Base-by-base conservation (phyloP, 2,888 invertebrate genomes). In the Selenia dentaria region DNA sequence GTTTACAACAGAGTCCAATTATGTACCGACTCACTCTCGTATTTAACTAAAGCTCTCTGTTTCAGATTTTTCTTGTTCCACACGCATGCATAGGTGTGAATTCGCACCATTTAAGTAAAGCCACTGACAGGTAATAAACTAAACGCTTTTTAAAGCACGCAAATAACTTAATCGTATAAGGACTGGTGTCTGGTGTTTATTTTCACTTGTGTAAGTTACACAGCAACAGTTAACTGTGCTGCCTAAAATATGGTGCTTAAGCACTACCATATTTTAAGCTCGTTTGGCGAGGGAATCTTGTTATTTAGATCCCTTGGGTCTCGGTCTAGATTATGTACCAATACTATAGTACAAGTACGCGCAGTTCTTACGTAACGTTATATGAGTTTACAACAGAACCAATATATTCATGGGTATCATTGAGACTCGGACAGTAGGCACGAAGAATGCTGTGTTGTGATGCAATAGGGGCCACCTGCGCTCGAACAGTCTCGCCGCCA, bases 381-480 rank as follows among this genome's bases (percentile, higher is more conserved):
- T 43, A 48, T 51, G 46, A 29, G 34, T 9, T 49, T 49, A 50
- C 41, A 45, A 43, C 39, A 29, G 33, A 40, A 41, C 54, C 28
- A 54, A 50, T 48, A 51, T 52, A 54, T 56, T 56, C 45, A 48
- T 47, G 25, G 29, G 45, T 46, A 41, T 39, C 36, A 27, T 44
- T 45, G 48, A 35, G 39, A 26, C 40, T 39, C 35, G 46, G 50
- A 35, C 49, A 48, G 40, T 43, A 45, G 58, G 50, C 44, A 38
- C 61, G 58, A 51, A 74, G 79, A 78, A 79, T 80, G 80, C 67
- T 67, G 60, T 56, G 67, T 62, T 63, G 61, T 76, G 76, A 76
- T 74, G 81, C 76, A 83, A 84, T 64, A 53, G 44, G 58, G 54
- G 71, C 69, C 83, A 82, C 83, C 71, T 70, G 78, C 69, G 74